Evolutionary conservation across 2,113 vertebrate species (phyloP).

Genomic region (Ovis canadensis): DNA sequence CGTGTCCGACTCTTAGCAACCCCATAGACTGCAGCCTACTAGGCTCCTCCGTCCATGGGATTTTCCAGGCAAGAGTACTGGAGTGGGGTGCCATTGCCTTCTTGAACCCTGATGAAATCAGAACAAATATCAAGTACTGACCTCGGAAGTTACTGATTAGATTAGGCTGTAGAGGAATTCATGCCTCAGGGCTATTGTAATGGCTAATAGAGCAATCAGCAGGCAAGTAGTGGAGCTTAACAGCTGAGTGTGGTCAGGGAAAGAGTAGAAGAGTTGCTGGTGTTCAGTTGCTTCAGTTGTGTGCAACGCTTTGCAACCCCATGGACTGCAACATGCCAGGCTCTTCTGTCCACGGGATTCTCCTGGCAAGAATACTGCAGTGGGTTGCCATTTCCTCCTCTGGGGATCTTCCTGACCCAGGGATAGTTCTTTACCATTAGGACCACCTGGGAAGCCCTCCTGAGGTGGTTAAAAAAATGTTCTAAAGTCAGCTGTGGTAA

Average conservation of each 20-base stretch:
- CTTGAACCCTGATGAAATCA: not conserved
- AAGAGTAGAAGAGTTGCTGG: not conserved
- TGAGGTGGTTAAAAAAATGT: not conserved
- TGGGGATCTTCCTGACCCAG: not conserved
- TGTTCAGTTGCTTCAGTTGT: not conserved
- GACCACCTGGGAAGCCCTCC: not conserved
- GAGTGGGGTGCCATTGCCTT: too few relatives aligned
- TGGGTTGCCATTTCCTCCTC: not conserved
- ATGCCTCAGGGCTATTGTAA: not conserved
- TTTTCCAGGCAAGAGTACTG: too few relatives aligned
- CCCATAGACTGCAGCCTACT: too few relatives aligned
- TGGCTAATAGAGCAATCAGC: not conserved
- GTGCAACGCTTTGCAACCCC: not conserved
- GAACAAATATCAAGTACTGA: not conserved
- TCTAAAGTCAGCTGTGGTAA: not conserved
- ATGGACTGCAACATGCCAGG: not conserved
- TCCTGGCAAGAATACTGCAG: not conserved
- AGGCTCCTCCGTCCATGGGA: too few relatives aligned
- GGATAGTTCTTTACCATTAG: not conserved
- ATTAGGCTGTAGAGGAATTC: not conserved
- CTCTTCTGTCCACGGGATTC: not conserved
- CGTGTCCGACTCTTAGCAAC: rapidly evolving
- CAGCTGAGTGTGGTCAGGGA: not conserved
- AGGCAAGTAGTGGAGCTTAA: not conserved
- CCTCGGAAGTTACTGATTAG: not conserved